These are phyloP conservation scores for Branchellion lobata DNA, from an alignment of 2,888 invertebrate genomes.

Conservation along the genomic window DNA sequence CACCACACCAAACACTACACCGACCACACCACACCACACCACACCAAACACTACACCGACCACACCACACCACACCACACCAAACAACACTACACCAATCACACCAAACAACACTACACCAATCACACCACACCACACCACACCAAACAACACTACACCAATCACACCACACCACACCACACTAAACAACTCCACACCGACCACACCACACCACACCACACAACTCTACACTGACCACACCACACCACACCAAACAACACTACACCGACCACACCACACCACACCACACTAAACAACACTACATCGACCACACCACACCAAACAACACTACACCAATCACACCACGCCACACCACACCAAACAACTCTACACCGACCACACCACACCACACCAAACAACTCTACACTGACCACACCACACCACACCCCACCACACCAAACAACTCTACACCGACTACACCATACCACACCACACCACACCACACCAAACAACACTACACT, in stretches of 20 bases:
- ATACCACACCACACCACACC: too few species aligned
- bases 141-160: too few species aligned
- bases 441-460: too few species aligned
- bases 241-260: constrained; percentile 59
- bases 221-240: constrained; percentile 34
- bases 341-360: too few species aligned
- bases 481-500: background rate
- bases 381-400: too few species aligned
- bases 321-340: background rate
- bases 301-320: background rate
- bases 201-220: background rate
- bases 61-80: too few species aligned
- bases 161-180: too few species aligned
- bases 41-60: too few species aligned
- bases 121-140: background rate
- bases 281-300: too few species aligned
- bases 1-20: background rate
- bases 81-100: background rate
- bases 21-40: constrained; percentile 62
- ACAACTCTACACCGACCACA: constrained; percentile 44
- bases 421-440: background rate
- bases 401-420: too few species aligned
- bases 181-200: background rate
- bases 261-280: background rate
- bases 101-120: background rate